phyloP scores from a whole-genome alignment of 2,888 invertebrate species.

The Cryptosula pallasiana region DNA sequence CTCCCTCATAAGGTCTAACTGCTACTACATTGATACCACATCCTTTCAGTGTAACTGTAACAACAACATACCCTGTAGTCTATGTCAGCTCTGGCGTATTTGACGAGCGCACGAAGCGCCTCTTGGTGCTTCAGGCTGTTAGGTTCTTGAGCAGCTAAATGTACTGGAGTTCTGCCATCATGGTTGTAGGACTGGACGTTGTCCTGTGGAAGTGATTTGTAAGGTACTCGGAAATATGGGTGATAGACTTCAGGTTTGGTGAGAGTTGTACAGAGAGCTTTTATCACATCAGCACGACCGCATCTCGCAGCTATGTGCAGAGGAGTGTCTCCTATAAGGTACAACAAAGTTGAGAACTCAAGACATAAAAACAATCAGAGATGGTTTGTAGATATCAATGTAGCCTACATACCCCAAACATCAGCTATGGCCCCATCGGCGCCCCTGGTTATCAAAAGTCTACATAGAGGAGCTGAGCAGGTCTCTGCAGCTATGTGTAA shows the following conservation, averaged over 20 bases:
- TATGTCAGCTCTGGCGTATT: neutral
- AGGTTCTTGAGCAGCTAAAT: conserved; percentile 2
- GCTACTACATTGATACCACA: too few species aligned
- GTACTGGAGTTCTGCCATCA: conserved; percentile 11
- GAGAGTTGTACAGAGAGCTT: conserved; percentile 1
- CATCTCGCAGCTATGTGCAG: neutral
- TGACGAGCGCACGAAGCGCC: neutral
- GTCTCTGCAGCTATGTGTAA: neutral
- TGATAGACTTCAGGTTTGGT: conserved; percentile 2
- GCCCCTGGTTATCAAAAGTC: neutral
- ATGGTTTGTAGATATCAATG: neutral
- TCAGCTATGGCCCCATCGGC: neutral
- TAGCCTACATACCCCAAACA: conserved; percentile 1
- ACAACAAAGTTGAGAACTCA: neutral
- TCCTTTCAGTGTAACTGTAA: too few species aligned
- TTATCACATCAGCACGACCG: conserved; percentile 1
- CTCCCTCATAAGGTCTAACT: neutral
- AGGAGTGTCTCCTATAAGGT: neutral
- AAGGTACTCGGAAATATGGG: conserved; percentile 15
- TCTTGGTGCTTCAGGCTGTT: neutral
- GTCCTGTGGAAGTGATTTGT: conserved; percentile 14
- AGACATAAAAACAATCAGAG: neutral
- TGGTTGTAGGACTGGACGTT: conserved; percentile 22
- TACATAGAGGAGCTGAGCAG: neutral
- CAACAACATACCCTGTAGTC: neutral